Base-by-base conservation (phyloP, 2,888 invertebrate genomes). In the Drosophila parthenogenetica region DNA sequence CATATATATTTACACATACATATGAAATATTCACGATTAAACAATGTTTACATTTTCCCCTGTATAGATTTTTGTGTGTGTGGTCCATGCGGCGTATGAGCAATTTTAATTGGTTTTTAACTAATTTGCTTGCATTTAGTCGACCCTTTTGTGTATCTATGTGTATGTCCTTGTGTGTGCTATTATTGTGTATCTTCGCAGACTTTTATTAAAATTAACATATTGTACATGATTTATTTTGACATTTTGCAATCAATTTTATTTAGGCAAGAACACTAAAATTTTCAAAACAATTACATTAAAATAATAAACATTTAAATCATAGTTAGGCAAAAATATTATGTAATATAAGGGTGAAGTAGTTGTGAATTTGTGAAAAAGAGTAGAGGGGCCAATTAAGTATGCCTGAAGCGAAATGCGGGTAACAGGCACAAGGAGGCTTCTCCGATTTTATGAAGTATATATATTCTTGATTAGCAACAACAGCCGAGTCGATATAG, bases 51-150 rank as follows among this genome's bases (percentile, higher is more conserved):
- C 67, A 73, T 51, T 46, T 69, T 43, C 8, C 7, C 11, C 29
- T 7, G 5, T 40, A 48, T 43, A n/a, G 46, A 35, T 32, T 10
- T 62, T 17, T 59, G 43, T 35, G n/a, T 48, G 29, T 57, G 76
- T 62, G 66, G 68, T 59, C 72, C 63, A 77, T 66, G 68, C 69
- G 88, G 77, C 79, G 87, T 79, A 81, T 85, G 88, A 72, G 79
- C 77, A 72, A 89, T 85, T 85, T 85, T 87, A 89, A 85, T 85
- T 85, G 89, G 88, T 85, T 85, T 87, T 77, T 87, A 85, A 89
- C 86, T 85, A 87, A 89, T 89, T 85, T 81, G 86, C 87, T 58
- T 72, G 79, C 81, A 84, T 57, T 79, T 59, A 37, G 48, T 35
- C 50, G 32, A 50, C 46, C 59, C 62, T 22, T 51, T 59, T 22